phyloP scores from a whole-genome alignment of 2,113 vertebrate genomes.

The Aviceda subcristata region DNA sequence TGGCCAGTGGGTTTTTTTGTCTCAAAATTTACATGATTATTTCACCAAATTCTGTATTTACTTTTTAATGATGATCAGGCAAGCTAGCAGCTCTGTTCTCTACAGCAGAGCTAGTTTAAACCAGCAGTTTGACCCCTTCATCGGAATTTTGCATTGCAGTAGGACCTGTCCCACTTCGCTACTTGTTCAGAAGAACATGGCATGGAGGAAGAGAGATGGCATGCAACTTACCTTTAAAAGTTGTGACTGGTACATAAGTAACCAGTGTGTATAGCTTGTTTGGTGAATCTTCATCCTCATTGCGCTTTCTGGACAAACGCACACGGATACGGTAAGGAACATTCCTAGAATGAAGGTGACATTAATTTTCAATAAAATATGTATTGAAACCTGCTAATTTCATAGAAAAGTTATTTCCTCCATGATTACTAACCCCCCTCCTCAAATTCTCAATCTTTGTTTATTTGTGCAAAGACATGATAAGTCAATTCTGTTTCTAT shows the following conservation, averaged over 20 bases:
- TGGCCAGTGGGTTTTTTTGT: fast-evolving
- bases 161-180: background rate
- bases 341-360: conserved; percentile 71
- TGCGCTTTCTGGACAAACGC: conserved; percentile 92
- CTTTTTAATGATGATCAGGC: background rate
- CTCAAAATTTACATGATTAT: background rate
- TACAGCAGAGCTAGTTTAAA: background rate
- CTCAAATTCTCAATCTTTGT: background rate
- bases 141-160: background rate
- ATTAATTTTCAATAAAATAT: background rate
- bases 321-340: conserved; percentile 94
- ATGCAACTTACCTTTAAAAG: conserved; percentile 86
- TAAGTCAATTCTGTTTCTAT: background rate
- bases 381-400: background rate
- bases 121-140: background rate
- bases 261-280: conserved; percentile 95
- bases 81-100: background rate
- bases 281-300: conserved; percentile 97
- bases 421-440: background rate
- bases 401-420: background rate
- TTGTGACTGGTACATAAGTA: conserved; percentile 92
- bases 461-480: background rate
- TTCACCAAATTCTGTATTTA: background rate
- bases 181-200: fast-evolving
- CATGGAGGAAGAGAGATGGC: fast-evolving